Percentiles rank a stretch among this genome's conserved stretches.
Conservation (phyloP, 2,113 vertebrate genomes). For the Plestiodon gilberti region DNA sequence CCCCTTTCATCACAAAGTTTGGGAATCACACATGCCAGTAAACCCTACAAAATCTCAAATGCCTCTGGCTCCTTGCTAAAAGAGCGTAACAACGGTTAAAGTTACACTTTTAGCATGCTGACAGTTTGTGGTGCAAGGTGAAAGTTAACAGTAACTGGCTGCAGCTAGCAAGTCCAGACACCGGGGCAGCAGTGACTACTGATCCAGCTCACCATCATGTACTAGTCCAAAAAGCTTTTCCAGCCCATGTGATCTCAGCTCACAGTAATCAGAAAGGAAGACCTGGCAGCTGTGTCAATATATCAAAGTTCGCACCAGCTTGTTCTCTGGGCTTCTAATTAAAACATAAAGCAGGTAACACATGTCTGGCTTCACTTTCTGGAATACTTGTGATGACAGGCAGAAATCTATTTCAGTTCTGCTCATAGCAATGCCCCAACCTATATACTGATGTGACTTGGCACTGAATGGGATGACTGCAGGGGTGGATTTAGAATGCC, state of each 20-base stretch:
- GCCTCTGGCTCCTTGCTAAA: background rate
- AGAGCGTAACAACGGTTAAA: background rate
- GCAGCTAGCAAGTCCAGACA: background rate
- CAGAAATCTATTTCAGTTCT: constrained; percentile 54
- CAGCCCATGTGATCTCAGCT: background rate
- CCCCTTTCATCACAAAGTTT: background rate
- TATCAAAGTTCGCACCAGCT: constrained; percentile 7
- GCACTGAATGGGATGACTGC: constrained; percentile 16
- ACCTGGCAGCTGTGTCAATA: constrained; percentile 9
- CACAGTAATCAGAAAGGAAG: constrained; percentile 10
- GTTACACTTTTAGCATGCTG: background rate
- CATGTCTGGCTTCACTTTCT: background rate
- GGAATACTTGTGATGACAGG: constrained; percentile 37
- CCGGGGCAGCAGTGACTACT: background rate
- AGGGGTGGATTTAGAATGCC: background rate
- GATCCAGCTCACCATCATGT: background rate
- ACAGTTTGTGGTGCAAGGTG: background rate
- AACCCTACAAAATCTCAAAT: background rate
- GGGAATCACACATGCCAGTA: background rate
- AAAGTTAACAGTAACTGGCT: background rate
- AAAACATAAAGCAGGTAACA: constrained; percentile 39
- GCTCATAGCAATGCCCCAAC: constrained; percentile 38
- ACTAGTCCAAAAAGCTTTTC: background rate
- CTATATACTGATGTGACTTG: constrained; percentile 51
- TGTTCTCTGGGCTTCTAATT: constrained; percentile 52